Evolutionary conservation across 1,140 invertebrate species (phyloP).

Genomic region (Procambarus clarkii): DNA sequence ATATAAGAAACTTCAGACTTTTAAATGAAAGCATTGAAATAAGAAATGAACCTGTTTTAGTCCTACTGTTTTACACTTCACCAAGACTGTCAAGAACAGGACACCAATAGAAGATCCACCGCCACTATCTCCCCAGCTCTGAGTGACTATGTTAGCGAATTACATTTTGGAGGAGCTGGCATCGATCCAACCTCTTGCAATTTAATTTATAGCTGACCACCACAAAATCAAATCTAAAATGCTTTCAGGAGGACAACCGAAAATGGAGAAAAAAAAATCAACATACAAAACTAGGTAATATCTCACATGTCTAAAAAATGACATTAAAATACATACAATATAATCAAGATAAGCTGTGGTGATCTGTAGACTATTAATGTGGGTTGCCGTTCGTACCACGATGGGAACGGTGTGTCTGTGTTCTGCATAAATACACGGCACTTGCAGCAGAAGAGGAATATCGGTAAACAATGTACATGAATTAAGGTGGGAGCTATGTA

Average conservation of each 20-base stretch:
- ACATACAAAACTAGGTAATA: slow-evolving; percentile 64
- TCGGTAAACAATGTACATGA: slow-evolving; percentile 67
- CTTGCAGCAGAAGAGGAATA: slow-evolving; percentile 62
- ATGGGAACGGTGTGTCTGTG: slow-evolving; percentile 40
- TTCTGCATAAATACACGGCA: slow-evolving; percentile 53
- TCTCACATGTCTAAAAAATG: slow-evolving; percentile 64
- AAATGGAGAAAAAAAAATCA: slow-evolving; percentile 13
- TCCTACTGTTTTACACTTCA: background rate
- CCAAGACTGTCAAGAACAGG: slow-evolving; percentile 47
- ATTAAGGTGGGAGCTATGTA: slow-evolving; percentile 60
- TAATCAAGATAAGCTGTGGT: slow-evolving; percentile 62
- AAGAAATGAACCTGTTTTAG: background rate
- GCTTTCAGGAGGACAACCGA: slow-evolving; percentile 49
- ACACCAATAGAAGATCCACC: slow-evolving; percentile 44
- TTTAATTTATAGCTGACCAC: slow-evolving; percentile 58
- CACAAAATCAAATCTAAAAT: slow-evolving; percentile 60
- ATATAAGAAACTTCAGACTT: background rate
- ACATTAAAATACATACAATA: slow-evolving; percentile 65
- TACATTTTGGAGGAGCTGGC: slow-evolving; percentile 23
- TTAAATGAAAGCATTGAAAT: slow-evolving; percentile 6
- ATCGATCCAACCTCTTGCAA: slow-evolving; percentile 25
- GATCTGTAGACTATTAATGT: slow-evolving; percentile 57
- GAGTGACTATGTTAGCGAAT: slow-evolving; percentile 57
- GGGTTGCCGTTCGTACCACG: slow-evolving; percentile 46
- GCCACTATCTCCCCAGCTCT: slow-evolving; percentile 64